A percentile compares a stretch with the other conserved stretches of the same genome.
These are phyloP conservation scores for Solenopsis invicta DNA, from an alignment of 1,140 invertebrate genomes.

Conservation along the genomic window DNA sequence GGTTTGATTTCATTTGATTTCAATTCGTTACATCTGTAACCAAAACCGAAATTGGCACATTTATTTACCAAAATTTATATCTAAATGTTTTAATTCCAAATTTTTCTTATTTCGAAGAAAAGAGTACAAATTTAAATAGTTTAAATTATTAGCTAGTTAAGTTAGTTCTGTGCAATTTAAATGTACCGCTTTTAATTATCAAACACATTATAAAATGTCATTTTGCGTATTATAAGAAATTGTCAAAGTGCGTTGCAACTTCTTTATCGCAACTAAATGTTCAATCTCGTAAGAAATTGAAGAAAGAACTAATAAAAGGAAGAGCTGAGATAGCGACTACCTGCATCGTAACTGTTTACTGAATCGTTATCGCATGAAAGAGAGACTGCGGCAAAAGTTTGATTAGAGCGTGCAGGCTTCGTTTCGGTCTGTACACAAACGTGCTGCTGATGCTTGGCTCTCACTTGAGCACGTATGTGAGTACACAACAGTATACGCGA, in stretches of 20 bases:
- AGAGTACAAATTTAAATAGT: too few species aligned
- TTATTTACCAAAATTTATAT: background rate
- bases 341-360: conserved; percentile 60
- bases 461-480: background rate
- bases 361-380: conserved; percentile 58
- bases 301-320: conserved; percentile 14
- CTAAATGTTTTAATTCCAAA: background rate
- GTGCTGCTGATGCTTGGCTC: conserved; percentile 40
- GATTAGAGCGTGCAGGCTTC: conserved; percentile 50
- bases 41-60: background rate
- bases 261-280: background rate
- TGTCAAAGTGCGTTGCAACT: background rate
- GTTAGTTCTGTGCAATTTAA: background rate
- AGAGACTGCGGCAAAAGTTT: conserved; percentile 53
- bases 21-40: background rate
- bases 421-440: conserved; percentile 56
- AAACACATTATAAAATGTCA: background rate
- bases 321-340: conserved; percentile 24
- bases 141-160: too few species aligned
- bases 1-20: background rate
- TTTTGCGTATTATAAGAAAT: background rate
- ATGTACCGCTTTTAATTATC: conserved; percentile 19
- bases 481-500: background rate
- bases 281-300: conserved; percentile 30
- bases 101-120: too few species aligned